Percentiles rank a stretch among this genome's conserved stretches.
phyloP scores from a whole-genome alignment of 2,888 invertebrate genomes.

The Chrysolina americana region DNA sequence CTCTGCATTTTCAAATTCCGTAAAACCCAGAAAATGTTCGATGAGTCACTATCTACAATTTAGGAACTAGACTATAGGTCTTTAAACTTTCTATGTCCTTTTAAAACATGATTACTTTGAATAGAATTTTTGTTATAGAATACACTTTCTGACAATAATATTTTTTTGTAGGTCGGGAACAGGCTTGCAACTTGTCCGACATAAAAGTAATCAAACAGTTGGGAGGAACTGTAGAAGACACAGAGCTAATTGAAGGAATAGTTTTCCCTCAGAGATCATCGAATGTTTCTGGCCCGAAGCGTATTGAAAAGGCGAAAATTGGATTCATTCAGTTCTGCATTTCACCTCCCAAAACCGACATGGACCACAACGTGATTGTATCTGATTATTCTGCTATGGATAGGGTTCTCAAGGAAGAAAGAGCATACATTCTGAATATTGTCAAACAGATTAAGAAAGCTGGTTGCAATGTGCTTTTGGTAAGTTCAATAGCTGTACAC shows the following conservation, averaged over 20 bases:
- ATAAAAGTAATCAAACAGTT: conserved; percentile 97
- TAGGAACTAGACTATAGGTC: too few relatives aligned
- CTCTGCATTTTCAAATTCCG: too few relatives aligned
- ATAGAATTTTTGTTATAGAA: too few relatives aligned
- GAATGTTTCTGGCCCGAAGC: conserved; percentile 92
- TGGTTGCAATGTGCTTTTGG: conserved; percentile 97
- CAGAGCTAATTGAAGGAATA: conserved; percentile 95
- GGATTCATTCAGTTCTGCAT: conserved; percentile 99
- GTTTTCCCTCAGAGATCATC: conserved; percentile 92
- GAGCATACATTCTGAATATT: conserved; percentile 97
- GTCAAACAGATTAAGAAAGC: conserved; percentile 99
- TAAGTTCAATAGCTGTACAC: conserved; percentile 66
- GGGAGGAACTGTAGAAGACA: conserved; percentile 98
- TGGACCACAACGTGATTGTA: conserved; percentile 96
- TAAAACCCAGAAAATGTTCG: too few relatives aligned
- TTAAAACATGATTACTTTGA: too few relatives aligned
- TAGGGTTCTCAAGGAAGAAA: conserved; percentile 96
- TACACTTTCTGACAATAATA: too few relatives aligned
- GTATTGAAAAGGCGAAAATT: conserved; percentile 97
- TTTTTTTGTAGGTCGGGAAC: conserved; percentile 69
- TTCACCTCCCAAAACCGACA: conserved; percentile 99
- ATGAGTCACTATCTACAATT: too few relatives aligned
- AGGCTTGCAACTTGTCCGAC: conserved; percentile 90
- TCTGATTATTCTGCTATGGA: conserved; percentile 99
- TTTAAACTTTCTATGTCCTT: too few relatives aligned